Evolutionary conservation across 2,888 invertebrate genomes (phyloP), one percentile per base, ranked within the genome.

Genomic region (Eupithecia exiguata): DNA sequence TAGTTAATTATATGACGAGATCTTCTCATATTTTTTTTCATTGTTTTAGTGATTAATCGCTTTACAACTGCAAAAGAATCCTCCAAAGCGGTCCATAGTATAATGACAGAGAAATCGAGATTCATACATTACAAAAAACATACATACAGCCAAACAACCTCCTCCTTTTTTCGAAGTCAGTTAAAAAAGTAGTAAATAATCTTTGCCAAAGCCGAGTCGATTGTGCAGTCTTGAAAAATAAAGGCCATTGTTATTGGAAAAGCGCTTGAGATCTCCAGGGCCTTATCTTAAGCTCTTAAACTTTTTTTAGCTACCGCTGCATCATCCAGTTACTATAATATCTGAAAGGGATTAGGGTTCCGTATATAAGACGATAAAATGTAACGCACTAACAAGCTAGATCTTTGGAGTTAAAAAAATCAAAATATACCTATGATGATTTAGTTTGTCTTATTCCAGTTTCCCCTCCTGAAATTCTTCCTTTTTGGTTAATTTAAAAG

Each of bases 261-360:
- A 53, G 16, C 40, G 30, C 40, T 63, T 66, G 62, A 70, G 58
- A 76, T 69, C 68, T 35, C 49, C 35, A n/a, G 53, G 62, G 74
- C 62, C 18, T 62, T 62, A 62, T 62, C 62, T 62, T 35, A 30
- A 7, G 62, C 63, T 10, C 63, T 63, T 63, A 18, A 18, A 36
- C 30, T 63, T 63, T 30, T 12, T 36, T 63, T 18, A 35, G 62
- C 18, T n/a, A n/a, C 6, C 16, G 63, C 63, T 63, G 36, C 63
- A 36, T 63, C 63, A 63, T 36, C 63, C 36, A 63, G n/a, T 36
- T 63, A 36, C 36, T 63, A 35, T 35, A 36, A 18, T 35, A 62
- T 62, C 35, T 18, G n/a, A 46, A n/a, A n/a, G 46, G 21, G 21
- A 53, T 53, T 21, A 4, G 53, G 53, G 53, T 7, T 53, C 53